Evolutionary conservation across 2,888 invertebrate genomes (phyloP).

Genomic region (Nyleta sp.): DNA sequence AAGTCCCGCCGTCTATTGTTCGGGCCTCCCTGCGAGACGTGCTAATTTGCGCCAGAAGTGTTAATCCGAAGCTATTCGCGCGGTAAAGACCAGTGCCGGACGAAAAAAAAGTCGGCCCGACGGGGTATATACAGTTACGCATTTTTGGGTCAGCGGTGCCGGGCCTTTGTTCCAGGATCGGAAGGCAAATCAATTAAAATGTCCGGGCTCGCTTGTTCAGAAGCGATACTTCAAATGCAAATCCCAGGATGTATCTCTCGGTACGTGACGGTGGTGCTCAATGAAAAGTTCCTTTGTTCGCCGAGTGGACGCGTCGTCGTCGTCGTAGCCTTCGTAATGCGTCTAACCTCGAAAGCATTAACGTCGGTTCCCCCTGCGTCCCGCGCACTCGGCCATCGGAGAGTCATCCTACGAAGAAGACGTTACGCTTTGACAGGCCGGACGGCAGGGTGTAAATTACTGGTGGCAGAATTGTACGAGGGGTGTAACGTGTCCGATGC

Average conservation of each 20-base stretch:
- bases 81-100: slow-evolving; percentile 1
- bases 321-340: slow-evolving; percentile 16
- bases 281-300: slow-evolving; percentile 35
- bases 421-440: slow-evolving; percentile 75
- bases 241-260: slow-evolving; percentile 5
- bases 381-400: slow-evolving; percentile 35
- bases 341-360: slow-evolving; percentile 36
- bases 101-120: not conserved
- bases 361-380: slow-evolving; percentile 22
- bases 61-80: slow-evolving; percentile 27
- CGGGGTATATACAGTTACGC: slow-evolving; percentile 14
- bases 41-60: slow-evolving; percentile 29
- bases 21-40: slow-evolving; percentile 38
- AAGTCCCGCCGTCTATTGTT: slow-evolving; percentile 39
- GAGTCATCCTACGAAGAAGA: slow-evolving; percentile 74
- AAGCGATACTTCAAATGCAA: not conserved
- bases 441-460: slow-evolving; percentile 78
- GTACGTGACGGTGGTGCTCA: slow-evolving; percentile 16
- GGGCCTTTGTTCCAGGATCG: slow-evolving; percentile 18
- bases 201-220: not conserved
- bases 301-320: not conserved
- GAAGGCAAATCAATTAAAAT: slow-evolving; percentile 11
- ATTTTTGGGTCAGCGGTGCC: slow-evolving; percentile 23
- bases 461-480: slow-evolving; percentile 67
- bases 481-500: slow-evolving; percentile 59